Conservation (phyloP, 2,888 invertebrate species). For the Stenodema calcarata region DNA sequence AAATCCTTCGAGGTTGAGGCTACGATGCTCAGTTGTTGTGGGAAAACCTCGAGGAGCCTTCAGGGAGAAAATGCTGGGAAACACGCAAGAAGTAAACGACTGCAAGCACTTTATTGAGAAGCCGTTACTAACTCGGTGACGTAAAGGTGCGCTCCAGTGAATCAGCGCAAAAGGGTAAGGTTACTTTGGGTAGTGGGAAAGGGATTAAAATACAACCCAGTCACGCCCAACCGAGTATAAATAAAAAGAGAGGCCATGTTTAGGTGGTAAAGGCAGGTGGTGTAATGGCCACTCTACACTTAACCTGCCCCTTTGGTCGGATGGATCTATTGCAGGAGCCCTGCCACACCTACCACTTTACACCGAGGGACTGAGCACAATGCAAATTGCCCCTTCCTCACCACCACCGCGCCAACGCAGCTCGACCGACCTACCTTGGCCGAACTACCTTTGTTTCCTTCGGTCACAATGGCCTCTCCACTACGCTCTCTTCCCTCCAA, state of each 20-base stretch:
- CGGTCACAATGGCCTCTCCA: slow-evolving; percentile 39
- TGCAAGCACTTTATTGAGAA: slow-evolving; percentile 36
- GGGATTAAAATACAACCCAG: slow-evolving; percentile 44
- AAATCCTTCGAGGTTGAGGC: too few relatives aligned
- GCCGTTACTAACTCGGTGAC: slow-evolving; percentile 20
- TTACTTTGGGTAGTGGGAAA: not conserved
- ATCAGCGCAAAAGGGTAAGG: not conserved
- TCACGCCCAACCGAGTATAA: slow-evolving; percentile 33
- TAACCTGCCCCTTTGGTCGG: slow-evolving; percentile 34
- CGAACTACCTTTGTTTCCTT: slow-evolving; percentile 35
- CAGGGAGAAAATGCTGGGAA: not conserved
- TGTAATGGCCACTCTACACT: slow-evolving; percentile 47
- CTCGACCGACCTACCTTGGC: slow-evolving; percentile 10
- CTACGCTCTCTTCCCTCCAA: slow-evolving; percentile 17
- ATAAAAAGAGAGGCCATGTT: slow-evolving; percentile 43
- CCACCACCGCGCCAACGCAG: not conserved
- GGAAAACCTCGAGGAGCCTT: not conserved
- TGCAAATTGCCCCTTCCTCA: slow-evolving; percentile 37
- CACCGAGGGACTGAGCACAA: slow-evolving; percentile 37
- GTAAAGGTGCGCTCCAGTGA: not conserved
- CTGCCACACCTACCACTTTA: slow-evolving; percentile 46
- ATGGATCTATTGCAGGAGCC: slow-evolving; percentile 40
- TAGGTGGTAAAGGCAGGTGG: slow-evolving; percentile 44
- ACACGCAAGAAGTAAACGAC: slow-evolving; percentile 37
- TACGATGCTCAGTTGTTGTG: not conserved